Evolutionary conservation across 1,140 invertebrate genomes (phyloP).

Genomic region (Sitophilus oryzae): DNA sequence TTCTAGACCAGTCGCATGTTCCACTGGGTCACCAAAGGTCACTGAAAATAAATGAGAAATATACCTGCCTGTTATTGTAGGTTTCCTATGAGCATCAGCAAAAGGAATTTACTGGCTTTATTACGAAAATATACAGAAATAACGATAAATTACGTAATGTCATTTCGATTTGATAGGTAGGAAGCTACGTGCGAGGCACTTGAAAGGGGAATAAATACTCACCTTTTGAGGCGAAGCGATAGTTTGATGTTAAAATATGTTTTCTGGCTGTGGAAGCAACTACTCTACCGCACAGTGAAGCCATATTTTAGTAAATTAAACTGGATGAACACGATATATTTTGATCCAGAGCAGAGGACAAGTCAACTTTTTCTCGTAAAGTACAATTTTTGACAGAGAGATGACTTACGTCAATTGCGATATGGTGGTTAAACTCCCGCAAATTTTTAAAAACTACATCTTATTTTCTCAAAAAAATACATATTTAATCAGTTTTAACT

Average conservation of each 20-base stretch:
- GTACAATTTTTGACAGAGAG: no score
- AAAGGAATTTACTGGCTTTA: background rate
- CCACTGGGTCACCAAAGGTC: slow-evolving; percentile 78
- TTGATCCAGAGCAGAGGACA: background rate
- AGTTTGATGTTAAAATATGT: background rate
- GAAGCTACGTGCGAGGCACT: no score
- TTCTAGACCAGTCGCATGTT: slow-evolving; percentile 89
- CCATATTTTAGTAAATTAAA: slow-evolving; percentile 2
- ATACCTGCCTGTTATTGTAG: no score
- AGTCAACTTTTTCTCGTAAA: background rate
- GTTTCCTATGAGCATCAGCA: no score
- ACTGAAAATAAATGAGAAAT: no score
- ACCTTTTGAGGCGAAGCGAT: slow-evolving; percentile 1
- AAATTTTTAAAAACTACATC: no score
- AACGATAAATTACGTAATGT: slow-evolving; percentile 1
- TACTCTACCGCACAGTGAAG: slow-evolving; percentile 2
- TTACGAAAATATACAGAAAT: background rate
- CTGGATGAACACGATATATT: slow-evolving; percentile 11
- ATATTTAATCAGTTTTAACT: no score
- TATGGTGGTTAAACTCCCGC: no score
- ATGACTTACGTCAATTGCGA: no score
- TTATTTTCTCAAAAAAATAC: no score
- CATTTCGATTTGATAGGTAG: no score
- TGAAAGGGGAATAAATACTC: slow-evolving; percentile 1
- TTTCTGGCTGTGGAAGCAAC: background rate